Evolutionary conservation across 2,888 invertebrate genomes (phyloP).

Genomic region (Amblyjoppa fuscipennis): DNA sequence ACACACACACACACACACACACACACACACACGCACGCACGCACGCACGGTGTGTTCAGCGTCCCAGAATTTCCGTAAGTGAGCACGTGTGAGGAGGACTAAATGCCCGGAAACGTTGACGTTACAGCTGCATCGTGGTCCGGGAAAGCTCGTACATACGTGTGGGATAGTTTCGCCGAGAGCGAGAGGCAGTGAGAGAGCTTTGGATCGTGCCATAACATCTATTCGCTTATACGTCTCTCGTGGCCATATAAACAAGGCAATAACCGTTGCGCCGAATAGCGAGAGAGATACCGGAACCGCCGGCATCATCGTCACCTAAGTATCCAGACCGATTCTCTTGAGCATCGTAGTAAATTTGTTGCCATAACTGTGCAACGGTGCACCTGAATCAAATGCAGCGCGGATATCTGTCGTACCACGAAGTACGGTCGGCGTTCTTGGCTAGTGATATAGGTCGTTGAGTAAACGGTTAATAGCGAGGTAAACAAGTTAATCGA

Average conservation of each 20-base stretch:
- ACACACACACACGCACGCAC: not conserved
- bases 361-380: slow-evolving; percentile 28
- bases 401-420: not conserved
- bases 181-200: slow-evolving; percentile 18
- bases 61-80: slow-evolving; percentile 61
- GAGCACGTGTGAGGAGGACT: slow-evolving; percentile 48
- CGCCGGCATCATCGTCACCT: slow-evolving; percentile 52
- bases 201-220: slow-evolving; percentile 46
- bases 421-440: not conserved
- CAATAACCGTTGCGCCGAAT: slow-evolving; percentile 52
- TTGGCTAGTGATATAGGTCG: too few relatives aligned
- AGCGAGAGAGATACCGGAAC: slow-evolving; percentile 34
- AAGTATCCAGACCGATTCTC: slow-evolving; percentile 46
- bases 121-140: slow-evolving; percentile 39
- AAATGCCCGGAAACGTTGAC: slow-evolving; percentile 31
- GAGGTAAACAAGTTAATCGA: not conserved
- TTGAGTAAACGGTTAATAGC: too few relatives aligned
- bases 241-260: slow-evolving; percentile 53
- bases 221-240: slow-evolving; percentile 42
- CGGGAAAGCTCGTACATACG: slow-evolving; percentile 53
- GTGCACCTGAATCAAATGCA: not conserved
- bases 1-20: not conserved
- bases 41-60: not conserved
- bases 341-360: slow-evolving; percentile 56
- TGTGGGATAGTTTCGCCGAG: slow-evolving; percentile 39